A percentile compares a stretch with the other conserved stretches of the same genome.
These are phyloP conservation scores for Zygogramma bicolorata DNA, from an alignment of 2,888 invertebrate genomes.

Conservation along the genomic window DNA sequence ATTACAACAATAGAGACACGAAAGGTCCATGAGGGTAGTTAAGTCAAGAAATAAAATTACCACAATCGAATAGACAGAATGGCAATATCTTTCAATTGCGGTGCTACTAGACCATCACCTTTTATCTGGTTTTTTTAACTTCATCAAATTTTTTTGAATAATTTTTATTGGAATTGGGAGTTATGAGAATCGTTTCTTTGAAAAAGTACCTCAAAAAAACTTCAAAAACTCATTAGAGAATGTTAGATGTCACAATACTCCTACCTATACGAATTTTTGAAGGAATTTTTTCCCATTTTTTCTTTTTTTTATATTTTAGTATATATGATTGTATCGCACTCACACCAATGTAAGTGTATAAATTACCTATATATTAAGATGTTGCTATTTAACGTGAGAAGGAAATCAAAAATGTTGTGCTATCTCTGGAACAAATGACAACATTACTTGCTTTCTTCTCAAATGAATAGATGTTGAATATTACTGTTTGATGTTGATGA, in stretches of 20 bases:
- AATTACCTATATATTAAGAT: background rate
- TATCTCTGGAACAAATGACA: background rate
- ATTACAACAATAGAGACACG: too few relatives aligned
- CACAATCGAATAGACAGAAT: too few relatives aligned
- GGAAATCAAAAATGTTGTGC: background rate
- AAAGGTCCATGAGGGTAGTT: too few relatives aligned
- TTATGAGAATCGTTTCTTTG: too few relatives aligned
- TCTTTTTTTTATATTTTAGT: background rate
- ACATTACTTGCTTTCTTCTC: background rate
- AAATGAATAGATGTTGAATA: conserved; percentile 1
- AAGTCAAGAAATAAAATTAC: background rate
- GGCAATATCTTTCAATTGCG: too few relatives aligned
- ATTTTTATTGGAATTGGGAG: too few relatives aligned
- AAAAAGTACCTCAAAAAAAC: background rate
- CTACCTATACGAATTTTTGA: background rate
- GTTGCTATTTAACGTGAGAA: background rate
- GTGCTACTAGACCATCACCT: too few relatives aligned
- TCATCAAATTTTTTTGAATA: too few relatives aligned
- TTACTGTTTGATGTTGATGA: conserved; percentile 20
- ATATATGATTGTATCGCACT: background rate
- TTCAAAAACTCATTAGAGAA: background rate
- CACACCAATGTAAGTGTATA: background rate
- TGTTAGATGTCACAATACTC: background rate
- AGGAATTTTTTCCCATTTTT: background rate
- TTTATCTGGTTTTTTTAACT: too few relatives aligned